Conservation (phyloP, 1,140 invertebrate genomes). For the Drosophila subobscura region DNA sequence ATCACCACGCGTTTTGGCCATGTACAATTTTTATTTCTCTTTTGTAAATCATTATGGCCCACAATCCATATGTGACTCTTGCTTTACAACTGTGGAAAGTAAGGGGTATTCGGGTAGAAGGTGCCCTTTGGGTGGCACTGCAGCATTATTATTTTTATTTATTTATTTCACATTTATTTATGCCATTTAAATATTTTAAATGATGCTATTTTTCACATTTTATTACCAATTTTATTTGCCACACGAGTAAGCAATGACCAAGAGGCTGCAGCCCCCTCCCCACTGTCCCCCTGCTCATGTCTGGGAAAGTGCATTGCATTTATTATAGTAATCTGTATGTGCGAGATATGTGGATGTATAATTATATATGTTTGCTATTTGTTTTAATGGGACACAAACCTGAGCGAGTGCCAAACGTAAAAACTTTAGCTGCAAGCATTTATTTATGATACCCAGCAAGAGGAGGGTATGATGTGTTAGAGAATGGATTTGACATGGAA, state of each 20-base stretch:
- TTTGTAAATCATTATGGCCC: conserved; percentile 72
- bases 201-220: conserved; percentile 77
- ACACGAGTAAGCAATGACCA: conserved; percentile 33
- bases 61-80: conserved; percentile 47
- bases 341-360: not conserved
- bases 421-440: conserved; percentile 1
- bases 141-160: conserved; percentile 75
- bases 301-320: conserved; percentile 45
- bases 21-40: conserved; percentile 54
- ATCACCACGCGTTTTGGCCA: not conserved
- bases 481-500: too few species aligned
- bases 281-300: conserved; percentile 1
- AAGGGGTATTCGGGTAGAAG: not conserved
- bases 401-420: conserved; percentile 19
- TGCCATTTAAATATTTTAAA: conserved; percentile 76
- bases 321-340: conserved; percentile 46
- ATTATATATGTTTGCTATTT: conserved; percentile 58
- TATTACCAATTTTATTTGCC: conserved; percentile 77
- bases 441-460: not conserved
- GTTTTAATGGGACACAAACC: conserved; percentile 61
- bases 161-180: conserved; percentile 79
- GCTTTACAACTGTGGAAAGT: not conserved
- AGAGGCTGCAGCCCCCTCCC: not conserved
- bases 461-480: too few species aligned
- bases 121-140: conserved; percentile 21